Evolutionary conservation across 2,888 invertebrate species (phyloP).

Genomic region (Lymantria dispar): DNA sequence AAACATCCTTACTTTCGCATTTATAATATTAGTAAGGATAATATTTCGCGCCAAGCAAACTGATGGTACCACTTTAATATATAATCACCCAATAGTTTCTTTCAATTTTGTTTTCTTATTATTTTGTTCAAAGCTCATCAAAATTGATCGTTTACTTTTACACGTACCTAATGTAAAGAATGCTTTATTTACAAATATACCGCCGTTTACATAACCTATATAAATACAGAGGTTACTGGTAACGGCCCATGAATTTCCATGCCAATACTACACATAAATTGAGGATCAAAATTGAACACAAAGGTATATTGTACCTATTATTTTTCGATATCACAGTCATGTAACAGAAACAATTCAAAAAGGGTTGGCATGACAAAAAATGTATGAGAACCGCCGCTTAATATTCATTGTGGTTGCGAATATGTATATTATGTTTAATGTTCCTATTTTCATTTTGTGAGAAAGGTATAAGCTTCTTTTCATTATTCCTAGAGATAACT

Average conservation of each 20-base stretch:
- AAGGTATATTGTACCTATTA: slow-evolving; percentile 34
- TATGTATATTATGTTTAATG: slow-evolving; percentile 20
- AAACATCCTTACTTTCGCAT: no score
- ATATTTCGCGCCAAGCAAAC: no score
- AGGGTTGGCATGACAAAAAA: slow-evolving; percentile 31
- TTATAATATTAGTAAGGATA: no score
- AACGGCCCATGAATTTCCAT: slow-evolving; percentile 25
- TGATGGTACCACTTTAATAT: no score
- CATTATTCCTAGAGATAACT: slow-evolving; percentile 1
- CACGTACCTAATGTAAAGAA: background rate
- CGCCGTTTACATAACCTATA: slow-evolving; percentile 9
- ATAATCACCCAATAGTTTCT: no score
- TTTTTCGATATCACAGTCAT: slow-evolving; percentile 33
- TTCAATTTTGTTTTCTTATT: no score
- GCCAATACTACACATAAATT: slow-evolving; percentile 29
- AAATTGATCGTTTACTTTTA: no score
- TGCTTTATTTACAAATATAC: slow-evolving; percentile 14
- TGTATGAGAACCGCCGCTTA: slow-evolving; percentile 30
- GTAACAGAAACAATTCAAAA: slow-evolving; percentile 38
- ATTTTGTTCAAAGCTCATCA: no score
- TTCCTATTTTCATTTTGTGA: slow-evolving; percentile 28
- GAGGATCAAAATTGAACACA: slow-evolving; percentile 35
- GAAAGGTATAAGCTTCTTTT: slow-evolving; percentile 9
- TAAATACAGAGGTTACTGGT: slow-evolving; percentile 13
- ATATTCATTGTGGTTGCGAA: slow-evolving; percentile 34